phyloP scores from a whole-genome alignment of 2,113 vertebrate genomes.

The Gadus macrocephalus region DNA sequence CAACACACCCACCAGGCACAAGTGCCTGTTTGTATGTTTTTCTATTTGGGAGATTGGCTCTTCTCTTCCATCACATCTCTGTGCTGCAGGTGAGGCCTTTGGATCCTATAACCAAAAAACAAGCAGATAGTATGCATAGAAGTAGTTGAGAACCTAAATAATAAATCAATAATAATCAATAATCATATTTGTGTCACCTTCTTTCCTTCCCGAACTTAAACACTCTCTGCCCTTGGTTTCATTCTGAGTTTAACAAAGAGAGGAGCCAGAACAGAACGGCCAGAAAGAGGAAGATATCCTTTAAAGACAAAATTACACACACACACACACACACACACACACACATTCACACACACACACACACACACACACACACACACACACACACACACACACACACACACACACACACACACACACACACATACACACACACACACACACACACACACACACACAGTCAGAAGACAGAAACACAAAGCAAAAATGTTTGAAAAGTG shows the following conservation, averaged over 20 bases:
- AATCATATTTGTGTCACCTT: too few species aligned
- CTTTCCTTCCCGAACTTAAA: too few species aligned
- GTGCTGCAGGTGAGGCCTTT: background rate
- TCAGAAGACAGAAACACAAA: slow-evolving; percentile 25
- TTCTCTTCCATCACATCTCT: slow-evolving; percentile 35
- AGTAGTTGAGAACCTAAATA: background rate
- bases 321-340: slow-evolving; percentile 44
- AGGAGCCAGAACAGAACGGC: too few species aligned
- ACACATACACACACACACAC: too few species aligned
- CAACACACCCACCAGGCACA: slow-evolving; percentile 60
- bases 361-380: too few species aligned
- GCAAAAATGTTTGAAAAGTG: background rate
- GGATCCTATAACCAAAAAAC: background rate
- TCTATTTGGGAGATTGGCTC: slow-evolving; percentile 56
- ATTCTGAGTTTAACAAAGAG: too few species aligned
- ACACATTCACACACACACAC: too few species aligned
- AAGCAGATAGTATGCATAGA: background rate
- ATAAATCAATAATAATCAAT: too few species aligned
- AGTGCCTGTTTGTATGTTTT: slow-evolving; percentile 28
- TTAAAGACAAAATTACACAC: slow-evolving; percentile 6
- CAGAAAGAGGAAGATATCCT: too few species aligned
- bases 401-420: slow-evolving; percentile 32
- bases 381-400: background rate
- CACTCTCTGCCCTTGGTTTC: too few species aligned
- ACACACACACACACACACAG: slow-evolving; percentile 37